Percentiles rank a stretch among this genome's conserved stretches.
These are phyloP conservation scores for Agonopterix heracliana DNA, from an alignment of 2,888 invertebrate species.

Conservation along the genomic window DNA sequence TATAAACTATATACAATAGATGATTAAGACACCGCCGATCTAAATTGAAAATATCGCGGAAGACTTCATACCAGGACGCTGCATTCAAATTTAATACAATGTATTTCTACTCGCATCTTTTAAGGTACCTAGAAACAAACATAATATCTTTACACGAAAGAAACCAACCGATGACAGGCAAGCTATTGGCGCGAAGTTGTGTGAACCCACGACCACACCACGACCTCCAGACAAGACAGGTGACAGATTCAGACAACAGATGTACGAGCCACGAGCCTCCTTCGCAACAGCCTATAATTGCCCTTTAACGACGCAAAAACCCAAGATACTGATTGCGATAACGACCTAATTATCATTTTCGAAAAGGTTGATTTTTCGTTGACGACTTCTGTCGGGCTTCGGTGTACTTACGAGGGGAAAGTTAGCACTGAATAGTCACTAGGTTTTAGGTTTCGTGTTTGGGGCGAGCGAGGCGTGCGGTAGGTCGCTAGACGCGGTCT, in stretches of 20 bases:
- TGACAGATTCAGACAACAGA: slow-evolving; percentile 39
- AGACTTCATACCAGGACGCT: too few relatives aligned
- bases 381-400: slow-evolving; percentile 12
- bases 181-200: slow-evolving; percentile 49
- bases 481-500: slow-evolving; percentile 57
- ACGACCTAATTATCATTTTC: slow-evolving; percentile 26
- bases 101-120: too few relatives aligned
- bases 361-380: slow-evolving; percentile 37
- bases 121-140: too few relatives aligned
- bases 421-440: slow-evolving; percentile 54
- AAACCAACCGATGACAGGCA: slow-evolving; percentile 16
- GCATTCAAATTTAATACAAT: too few relatives aligned
- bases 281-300: slow-evolving; percentile 35
- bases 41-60: too few relatives aligned
- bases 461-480: slow-evolving; percentile 45
- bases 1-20: too few relatives aligned
- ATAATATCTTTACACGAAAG: too few relatives aligned
- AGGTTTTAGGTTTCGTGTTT: slow-evolving; percentile 36
- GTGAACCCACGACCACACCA: slow-evolving; percentile 27
- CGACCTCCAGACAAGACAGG: slow-evolving; percentile 66
- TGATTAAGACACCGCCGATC: too few relatives aligned
- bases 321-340: background rate
- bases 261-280: slow-evolving; percentile 22
- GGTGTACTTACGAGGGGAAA: slow-evolving; percentile 51
- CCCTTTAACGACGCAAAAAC: slow-evolving; percentile 40